A percentile compares a stretch with the other conserved stretches of the same genome.
These are phyloP conservation scores for Danio jaintianensis DNA, from an alignment of 2,797 vertebrate genomes.

Conservation along the genomic window DNA sequence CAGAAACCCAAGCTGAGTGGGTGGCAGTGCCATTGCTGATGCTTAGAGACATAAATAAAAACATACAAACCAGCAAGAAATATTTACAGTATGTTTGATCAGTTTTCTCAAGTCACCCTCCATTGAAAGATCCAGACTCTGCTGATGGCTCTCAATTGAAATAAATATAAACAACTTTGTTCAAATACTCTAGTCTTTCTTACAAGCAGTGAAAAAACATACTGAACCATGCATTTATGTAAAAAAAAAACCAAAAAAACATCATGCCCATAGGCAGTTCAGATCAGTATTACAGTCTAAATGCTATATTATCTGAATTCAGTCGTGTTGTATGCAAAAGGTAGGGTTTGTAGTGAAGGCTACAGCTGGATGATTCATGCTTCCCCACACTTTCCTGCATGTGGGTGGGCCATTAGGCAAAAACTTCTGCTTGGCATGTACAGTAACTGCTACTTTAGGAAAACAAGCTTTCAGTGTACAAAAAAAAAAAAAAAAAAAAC, in stretches of 20 bases:
- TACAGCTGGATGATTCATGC: constrained; percentile 68
- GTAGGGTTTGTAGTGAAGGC: constrained; percentile 33
- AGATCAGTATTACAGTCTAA: background rate
- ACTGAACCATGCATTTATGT: background rate
- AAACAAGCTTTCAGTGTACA: constrained; percentile 32
- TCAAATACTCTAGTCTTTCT: background rate
- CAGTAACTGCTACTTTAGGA: constrained; percentile 46
- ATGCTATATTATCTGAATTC: background rate
- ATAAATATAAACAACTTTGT: background rate
- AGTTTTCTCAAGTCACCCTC: background rate
- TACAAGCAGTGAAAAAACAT: background rate
- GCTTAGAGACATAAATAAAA: background rate
- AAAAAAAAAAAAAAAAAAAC: constrained; percentile 28
- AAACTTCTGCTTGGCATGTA: constrained; percentile 47
- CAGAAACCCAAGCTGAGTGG: background rate
- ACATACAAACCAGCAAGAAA: background rate
- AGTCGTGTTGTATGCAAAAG: constrained; percentile 43
- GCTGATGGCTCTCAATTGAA: background rate
- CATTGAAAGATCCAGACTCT: background rate
- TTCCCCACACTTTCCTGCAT: constrained; percentile 56
- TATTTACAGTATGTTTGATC: background rate
- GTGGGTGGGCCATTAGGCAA: constrained; percentile 71
- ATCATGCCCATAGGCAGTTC: background rate
- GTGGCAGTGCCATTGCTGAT: background rate
- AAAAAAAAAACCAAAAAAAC: background rate